Conservation (phyloP, 2,888 invertebrate species). For the Alentia gelatinosa region DNA sequence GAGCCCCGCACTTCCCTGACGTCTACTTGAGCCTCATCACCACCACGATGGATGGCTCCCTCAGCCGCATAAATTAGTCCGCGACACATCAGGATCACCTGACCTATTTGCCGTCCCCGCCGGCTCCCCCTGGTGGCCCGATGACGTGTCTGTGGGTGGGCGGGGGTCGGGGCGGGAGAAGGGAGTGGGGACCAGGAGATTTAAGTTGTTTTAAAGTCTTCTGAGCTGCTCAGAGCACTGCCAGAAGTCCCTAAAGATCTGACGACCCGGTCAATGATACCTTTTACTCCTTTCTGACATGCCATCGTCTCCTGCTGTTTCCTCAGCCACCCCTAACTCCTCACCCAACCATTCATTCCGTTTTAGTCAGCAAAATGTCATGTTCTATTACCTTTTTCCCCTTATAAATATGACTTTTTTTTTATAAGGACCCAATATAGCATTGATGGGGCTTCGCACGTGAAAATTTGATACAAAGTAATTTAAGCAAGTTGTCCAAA, state of each 20-base stretch:
- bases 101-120: neutral
- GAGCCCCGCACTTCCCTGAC: neutral
- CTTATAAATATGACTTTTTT: too few relatives aligned
- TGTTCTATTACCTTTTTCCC: too few relatives aligned
- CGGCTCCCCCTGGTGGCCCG: neutral
- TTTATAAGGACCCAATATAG: too few relatives aligned
- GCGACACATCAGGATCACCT: conserved; percentile 13
- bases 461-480: too few relatives aligned
- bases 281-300: neutral
- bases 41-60: conserved; percentile 34
- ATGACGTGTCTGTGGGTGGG: conserved; percentile 18
- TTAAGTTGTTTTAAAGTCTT: neutral
- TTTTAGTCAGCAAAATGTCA: too few relatives aligned
- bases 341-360: neutral
- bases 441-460: too few relatives aligned
- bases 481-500: too few relatives aligned
- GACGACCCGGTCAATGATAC: neutral
- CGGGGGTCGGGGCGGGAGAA: neutral
- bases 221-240: neutral
- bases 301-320: neutral
- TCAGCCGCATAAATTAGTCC: conserved; percentile 49
- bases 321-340: neutral
- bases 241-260: neutral
- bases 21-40: conserved; percentile 47
- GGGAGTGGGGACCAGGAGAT: neutral